Evolutionary conservation across 2,797 vertebrate genomes (phyloP).

Genomic region (Danionella dracula): DNA sequence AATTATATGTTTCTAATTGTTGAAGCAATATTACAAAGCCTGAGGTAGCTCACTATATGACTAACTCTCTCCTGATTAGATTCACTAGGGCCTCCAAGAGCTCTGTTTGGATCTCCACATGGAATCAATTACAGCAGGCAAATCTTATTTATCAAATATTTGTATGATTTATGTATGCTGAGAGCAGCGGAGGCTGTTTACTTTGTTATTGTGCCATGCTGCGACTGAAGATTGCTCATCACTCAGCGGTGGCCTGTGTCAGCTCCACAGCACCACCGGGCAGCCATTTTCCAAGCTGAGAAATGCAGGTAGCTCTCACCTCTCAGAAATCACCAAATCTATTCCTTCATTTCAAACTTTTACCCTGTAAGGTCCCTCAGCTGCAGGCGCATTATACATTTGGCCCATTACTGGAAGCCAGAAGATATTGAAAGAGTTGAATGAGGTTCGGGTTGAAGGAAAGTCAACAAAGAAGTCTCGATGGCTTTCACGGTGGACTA

Average conservation of each 20-base stretch:
- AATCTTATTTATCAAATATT: slow-evolving; percentile 50
- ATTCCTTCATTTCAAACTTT: slow-evolving; percentile 50
- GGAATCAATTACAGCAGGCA: slow-evolving; percentile 61
- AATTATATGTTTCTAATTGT: slow-evolving; percentile 28
- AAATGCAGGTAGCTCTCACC: slow-evolving; percentile 20
- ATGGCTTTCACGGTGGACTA: background rate
- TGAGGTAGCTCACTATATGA: slow-evolving; percentile 32
- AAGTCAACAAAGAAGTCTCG: slow-evolving; percentile 11
- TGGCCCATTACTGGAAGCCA: slow-evolving; percentile 45
- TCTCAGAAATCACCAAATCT: slow-evolving; percentile 37
- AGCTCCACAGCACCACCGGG: slow-evolving; percentile 13
- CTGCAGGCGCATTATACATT: slow-evolving; percentile 50
- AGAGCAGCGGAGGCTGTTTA: slow-evolving; percentile 38
- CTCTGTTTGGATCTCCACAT: slow-evolving; percentile 58
- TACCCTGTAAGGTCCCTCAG: slow-evolving; percentile 54
- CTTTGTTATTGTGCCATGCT: slow-evolving; percentile 38
- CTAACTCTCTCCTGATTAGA: slow-evolving; percentile 48
- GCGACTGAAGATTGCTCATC: slow-evolving; percentile 54
- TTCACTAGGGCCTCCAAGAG: slow-evolving; percentile 56
- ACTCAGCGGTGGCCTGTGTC: slow-evolving; percentile 38
- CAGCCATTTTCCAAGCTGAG: slow-evolving; percentile 25
- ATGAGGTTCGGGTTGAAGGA: slow-evolving; percentile 14
- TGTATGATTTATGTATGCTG: slow-evolving; percentile 36
- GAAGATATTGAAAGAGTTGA: slow-evolving; percentile 30
- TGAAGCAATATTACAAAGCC: slow-evolving; percentile 27